These are phyloP conservation scores for Pollenia labialis DNA, from an alignment of 2,888 invertebrate species.

Conservation along the genomic window DNA sequence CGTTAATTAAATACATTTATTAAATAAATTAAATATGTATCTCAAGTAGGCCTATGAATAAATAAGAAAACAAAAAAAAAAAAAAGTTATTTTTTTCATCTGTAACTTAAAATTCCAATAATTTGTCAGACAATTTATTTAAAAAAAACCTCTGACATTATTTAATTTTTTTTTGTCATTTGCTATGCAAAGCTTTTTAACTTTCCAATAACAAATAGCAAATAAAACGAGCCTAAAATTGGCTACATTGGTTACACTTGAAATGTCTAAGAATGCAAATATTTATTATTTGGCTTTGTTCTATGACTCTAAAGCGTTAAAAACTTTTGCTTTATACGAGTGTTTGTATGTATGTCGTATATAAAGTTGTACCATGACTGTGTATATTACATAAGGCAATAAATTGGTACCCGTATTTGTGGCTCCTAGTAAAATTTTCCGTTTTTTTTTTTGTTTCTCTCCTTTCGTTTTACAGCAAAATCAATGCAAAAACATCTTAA, in stretches of 20 bases:
- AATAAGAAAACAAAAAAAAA: too few species aligned
- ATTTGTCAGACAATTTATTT: too few species aligned
- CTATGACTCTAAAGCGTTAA: constrained; percentile 58
- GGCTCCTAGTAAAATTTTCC: constrained; percentile 43
- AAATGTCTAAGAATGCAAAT: constrained; percentile 33
- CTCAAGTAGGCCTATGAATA: too few species aligned
- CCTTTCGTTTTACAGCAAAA: constrained; percentile 18
- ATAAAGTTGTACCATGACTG: constrained; percentile 11
- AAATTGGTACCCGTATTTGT: constrained; percentile 63
- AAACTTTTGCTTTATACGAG: background rate
- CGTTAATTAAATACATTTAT: too few species aligned
- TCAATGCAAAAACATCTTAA: background rate
- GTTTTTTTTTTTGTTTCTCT: background rate
- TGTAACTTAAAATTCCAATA: too few species aligned
- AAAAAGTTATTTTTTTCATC: too few species aligned
- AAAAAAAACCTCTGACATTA: background rate
- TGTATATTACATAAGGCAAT: constrained; percentile 30
- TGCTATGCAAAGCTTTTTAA: background rate
- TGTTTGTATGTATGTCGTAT: constrained; percentile 11
- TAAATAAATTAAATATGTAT: too few species aligned
- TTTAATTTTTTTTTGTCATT: background rate
- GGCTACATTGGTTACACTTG: constrained; percentile 26
- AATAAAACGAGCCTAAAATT: constrained; percentile 5
- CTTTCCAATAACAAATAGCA: background rate
- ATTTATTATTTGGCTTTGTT: constrained; percentile 49